Evolutionary conservation across 2,797 vertebrate genomes (phyloP).

Genomic region (Myotis planiceps): DNA sequence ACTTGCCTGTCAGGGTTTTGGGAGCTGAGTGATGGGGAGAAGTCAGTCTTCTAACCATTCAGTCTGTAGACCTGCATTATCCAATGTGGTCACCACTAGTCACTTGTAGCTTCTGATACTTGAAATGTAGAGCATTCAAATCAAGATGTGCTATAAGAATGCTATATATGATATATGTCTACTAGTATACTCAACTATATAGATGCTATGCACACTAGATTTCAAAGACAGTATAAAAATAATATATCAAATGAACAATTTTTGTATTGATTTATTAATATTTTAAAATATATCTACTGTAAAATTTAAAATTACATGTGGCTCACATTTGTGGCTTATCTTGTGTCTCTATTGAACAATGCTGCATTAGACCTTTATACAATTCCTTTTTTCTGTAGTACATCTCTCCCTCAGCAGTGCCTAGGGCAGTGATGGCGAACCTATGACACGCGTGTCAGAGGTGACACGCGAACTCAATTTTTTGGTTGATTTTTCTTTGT

Average conservation of each 20-base stretch:
- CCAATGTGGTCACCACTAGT: not conserved
- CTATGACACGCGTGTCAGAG: too few species aligned
- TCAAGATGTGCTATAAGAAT: not conserved
- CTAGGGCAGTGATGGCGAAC: too few species aligned
- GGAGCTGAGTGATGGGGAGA: not conserved
- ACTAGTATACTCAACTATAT: not conserved
- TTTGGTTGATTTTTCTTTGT: too few species aligned
- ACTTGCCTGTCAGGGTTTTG: not conserved
- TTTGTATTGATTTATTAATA: conserved; percentile 10
- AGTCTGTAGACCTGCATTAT: not conserved
- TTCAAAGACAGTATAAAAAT: not conserved
- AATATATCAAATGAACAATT: not conserved
- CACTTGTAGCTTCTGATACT: not conserved
- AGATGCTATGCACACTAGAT: not conserved
- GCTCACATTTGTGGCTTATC: not conserved
- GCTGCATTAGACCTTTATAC: not conserved
- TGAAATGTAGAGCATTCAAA: not conserved
- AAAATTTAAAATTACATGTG: conserved; percentile 2
- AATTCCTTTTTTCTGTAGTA: not conserved
- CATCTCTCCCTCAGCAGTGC: not conserved
- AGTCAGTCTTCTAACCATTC: not conserved
- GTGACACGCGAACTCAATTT: too few species aligned
- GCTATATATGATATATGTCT: not conserved
- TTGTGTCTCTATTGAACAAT: not conserved
- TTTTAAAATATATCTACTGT: not conserved